Percentiles rank a stretch among this genome's conserved stretches.
Evolutionary conservation across 1,140 invertebrate genomes (phyloP).

Genomic region (Anagrus nilaparvatae): DNA sequence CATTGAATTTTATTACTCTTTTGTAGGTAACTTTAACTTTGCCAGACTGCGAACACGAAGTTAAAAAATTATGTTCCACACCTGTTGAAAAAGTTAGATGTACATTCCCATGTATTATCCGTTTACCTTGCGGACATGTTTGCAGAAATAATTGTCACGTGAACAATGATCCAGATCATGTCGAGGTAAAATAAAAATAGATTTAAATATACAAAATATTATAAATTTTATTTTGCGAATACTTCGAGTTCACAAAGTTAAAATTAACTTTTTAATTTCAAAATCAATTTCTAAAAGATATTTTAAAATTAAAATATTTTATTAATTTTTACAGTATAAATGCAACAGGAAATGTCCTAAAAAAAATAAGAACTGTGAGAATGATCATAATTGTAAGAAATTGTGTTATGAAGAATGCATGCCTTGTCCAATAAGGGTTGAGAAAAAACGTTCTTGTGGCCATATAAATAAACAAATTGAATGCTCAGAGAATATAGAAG

Average conservation of each 20-base stretch:
- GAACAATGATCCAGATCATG: constrained; percentile 4
- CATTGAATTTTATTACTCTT: not conserved
- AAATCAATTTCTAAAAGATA: not conserved
- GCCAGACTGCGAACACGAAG: not conserved
- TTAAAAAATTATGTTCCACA: not conserved
- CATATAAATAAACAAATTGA: constrained; percentile 25
- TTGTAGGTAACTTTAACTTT: not conserved
- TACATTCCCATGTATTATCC: constrained; percentile 1
- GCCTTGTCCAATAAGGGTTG: constrained; percentile 38
- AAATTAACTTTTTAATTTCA: no score
- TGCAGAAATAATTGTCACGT: not conserved
- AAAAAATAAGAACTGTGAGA: not conserved
- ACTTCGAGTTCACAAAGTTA: no score
- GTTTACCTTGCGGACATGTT: constrained; percentile 5
- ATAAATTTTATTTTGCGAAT: not conserved
- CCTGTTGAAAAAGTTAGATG: not conserved
- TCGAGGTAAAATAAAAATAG: constrained; percentile 3
- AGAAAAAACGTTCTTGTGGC: constrained; percentile 37
- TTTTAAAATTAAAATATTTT: not conserved
- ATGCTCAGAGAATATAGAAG: constrained; percentile 7
- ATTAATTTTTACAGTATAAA: not conserved
- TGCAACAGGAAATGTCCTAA: not conserved
- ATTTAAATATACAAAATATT: no score
- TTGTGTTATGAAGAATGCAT: constrained; percentile 43
- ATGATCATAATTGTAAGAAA: constrained; percentile 39